phyloP scores from a whole-genome alignment of 2,113 vertebrate genomes.

The Xenopus borealis region DNA sequence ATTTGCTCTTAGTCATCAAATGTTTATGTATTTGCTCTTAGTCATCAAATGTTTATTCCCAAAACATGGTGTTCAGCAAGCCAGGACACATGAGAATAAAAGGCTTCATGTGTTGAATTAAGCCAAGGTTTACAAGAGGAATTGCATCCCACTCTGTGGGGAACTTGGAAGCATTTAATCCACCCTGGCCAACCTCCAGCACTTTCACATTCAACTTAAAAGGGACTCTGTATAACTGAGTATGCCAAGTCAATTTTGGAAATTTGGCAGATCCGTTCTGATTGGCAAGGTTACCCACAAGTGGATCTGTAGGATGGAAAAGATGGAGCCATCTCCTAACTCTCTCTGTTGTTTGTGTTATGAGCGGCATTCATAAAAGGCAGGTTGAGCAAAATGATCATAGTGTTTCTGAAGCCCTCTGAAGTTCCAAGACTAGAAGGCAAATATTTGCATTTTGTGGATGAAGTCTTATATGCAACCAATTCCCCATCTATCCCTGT shows the following conservation, averaged over 20 bases:
- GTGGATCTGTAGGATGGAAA: neutral
- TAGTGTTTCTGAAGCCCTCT: neutral
- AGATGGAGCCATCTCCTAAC: neutral
- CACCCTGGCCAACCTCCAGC: neutral
- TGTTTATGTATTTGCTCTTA: neutral
- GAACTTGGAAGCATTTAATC: slow-evolving; percentile 2
- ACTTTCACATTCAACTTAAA: neutral
- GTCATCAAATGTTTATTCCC: neutral
- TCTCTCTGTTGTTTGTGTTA: neutral
- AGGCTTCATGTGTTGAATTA: neutral
- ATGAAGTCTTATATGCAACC: neutral
- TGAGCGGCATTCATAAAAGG: neutral
- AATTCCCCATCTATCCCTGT: neutral
- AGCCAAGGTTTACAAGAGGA: neutral
- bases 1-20: neutral
- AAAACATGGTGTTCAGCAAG: neutral
- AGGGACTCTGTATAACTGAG: neutral
- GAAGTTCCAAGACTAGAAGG: neutral
- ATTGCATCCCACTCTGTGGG: neutral
- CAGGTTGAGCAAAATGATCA: neutral
- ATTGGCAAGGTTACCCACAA: neutral
- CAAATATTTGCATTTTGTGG: neutral
- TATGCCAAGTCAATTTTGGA: neutral
- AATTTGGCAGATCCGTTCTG: neutral
- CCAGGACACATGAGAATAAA: neutral